Evolutionary conservation across 2,797 vertebrate species (phyloP).

Genomic region (Melanotaenia pygmaea): DNA sequence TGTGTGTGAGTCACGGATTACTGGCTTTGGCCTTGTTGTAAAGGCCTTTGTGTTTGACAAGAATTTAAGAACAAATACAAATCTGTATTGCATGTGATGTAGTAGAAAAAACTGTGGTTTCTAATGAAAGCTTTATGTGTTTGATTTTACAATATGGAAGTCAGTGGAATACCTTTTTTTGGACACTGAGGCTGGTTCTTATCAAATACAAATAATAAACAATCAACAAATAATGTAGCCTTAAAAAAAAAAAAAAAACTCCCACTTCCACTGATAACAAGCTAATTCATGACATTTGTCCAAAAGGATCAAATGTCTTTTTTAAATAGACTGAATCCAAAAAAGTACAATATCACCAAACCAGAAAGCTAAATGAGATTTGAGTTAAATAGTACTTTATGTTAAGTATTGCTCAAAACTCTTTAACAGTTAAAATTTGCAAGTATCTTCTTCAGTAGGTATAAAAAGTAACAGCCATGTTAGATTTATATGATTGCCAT

Average conservation of each 20-base stretch:
- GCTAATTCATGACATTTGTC: background rate
- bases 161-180: background rate
- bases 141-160: background rate
- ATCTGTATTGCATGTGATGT: conserved; percentile 1
- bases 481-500: conserved; percentile 21
- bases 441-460: conserved; percentile 30
- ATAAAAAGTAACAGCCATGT: conserved; percentile 7
- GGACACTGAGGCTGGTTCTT: conserved; percentile 1
- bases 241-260: background rate
- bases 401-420: too few relatives aligned
- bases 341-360: background rate
- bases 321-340: background rate
- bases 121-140: background rate
- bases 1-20: conserved; percentile 40
- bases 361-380: too few relatives aligned
- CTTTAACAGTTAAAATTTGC: background rate
- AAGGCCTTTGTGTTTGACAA: conserved; percentile 17
- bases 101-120: background rate
- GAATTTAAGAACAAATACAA: conserved; percentile 6
- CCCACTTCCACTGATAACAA: background rate
- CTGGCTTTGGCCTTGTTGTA: conserved; percentile 23
- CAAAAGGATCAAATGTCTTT: background rate
- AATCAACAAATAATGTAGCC: background rate
- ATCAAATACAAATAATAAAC: background rate
- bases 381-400: background rate